phyloP scores from a whole-genome alignment of 2,888 invertebrate genomes.

The Noctua comes region DNA sequence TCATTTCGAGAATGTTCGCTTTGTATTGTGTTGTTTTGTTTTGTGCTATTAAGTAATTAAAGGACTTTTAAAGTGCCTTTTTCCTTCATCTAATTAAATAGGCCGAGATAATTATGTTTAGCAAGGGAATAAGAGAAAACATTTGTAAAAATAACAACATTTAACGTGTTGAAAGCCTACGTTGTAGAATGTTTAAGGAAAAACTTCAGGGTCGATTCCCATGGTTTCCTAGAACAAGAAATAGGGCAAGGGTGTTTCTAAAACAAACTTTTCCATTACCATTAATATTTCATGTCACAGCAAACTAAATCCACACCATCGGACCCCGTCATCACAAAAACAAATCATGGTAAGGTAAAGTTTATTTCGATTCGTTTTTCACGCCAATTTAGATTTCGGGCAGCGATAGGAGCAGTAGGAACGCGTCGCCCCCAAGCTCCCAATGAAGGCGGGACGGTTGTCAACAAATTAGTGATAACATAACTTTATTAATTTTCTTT shows the following conservation, averaged over 20 bases:
- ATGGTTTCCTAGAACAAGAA: not conserved
- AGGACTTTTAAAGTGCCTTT: slow-evolving; percentile 6
- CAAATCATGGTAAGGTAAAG: slow-evolving; percentile 50
- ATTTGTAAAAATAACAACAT: not conserved
- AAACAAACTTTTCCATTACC: slow-evolving; percentile 14
- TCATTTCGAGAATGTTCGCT: slow-evolving; percentile 34
- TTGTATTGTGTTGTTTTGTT: slow-evolving; percentile 18
- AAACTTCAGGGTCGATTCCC: not conserved
- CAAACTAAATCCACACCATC: slow-evolving; percentile 31
- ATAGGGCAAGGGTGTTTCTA: not conserved
- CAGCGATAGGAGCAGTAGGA: slow-evolving; percentile 48
- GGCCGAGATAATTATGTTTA: not conserved
- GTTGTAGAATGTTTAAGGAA: not conserved
- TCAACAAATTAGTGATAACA: slow-evolving; percentile 55
- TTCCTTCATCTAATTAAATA: slow-evolving; percentile 7
- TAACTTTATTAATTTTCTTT: slow-evolving; percentile 45
- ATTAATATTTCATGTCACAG: slow-evolving; percentile 47
- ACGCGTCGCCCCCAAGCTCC: slow-evolving; percentile 40
- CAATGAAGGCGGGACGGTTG: slow-evolving; percentile 48
- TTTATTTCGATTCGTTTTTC: slow-evolving; percentile 64
- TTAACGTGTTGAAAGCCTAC: not conserved
- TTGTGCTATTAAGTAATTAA: slow-evolving; percentile 29
- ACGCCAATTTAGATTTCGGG: slow-evolving; percentile 63
- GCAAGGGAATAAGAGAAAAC: not conserved
- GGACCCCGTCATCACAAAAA: slow-evolving; percentile 49